Evolutionary conservation across 2,113 vertebrate genomes (phyloP), one percentile per base, ranked within the genome.

Genomic region (Myotis lucifugus): DNA sequence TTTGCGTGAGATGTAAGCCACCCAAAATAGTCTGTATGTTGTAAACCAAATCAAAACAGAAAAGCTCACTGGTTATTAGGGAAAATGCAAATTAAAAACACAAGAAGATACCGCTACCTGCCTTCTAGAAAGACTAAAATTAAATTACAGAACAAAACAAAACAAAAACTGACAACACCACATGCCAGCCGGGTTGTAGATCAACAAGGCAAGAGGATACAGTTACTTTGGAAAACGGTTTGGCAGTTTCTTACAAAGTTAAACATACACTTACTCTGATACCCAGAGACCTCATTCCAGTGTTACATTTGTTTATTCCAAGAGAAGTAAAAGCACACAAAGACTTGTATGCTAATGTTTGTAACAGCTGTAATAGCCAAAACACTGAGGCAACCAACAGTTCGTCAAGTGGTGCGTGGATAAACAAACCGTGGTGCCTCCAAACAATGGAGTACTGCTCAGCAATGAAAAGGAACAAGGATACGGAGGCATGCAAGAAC

Each of bases 21-120:
- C 50, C 64, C 59, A 17, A 67, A 81, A 64, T 54, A 46, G 48
- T n/a, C n/a, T 64, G 5, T 21, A 18, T 86, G 67, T 46, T 85
- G 46, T 37, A 42, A 85, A 52, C 9, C 34, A 94, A 95, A 73
- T 56, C 3, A 56, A 79, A 93, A 93, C 4, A 64, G 61, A 94
- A 48, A 78, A 12, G 42, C n/a, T 86, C 61, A 69, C 1, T 74
- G 50, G 56, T 90, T 79, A 29, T 87, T 74, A 91, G 93, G 79
- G 67, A 84, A 77, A 95, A 85, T 78, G 40, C 23, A 81, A 81
- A 76, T 61, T 50, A 69, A 86, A 74, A 95, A 70, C 32, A n/a
- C 1, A 17, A 4, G 18, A 12, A 27, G 5, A 56, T 78, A 34
- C 19, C 2, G 74, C 72, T 50, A 34, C 48, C 61, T 94, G 21